A percentile compares a stretch with the other conserved stretches of the same genome.
These are phyloP conservation scores for Orestias chungarensis DNA, from an alignment of 2,797 vertebrate species.

Conservation along the genomic window DNA sequence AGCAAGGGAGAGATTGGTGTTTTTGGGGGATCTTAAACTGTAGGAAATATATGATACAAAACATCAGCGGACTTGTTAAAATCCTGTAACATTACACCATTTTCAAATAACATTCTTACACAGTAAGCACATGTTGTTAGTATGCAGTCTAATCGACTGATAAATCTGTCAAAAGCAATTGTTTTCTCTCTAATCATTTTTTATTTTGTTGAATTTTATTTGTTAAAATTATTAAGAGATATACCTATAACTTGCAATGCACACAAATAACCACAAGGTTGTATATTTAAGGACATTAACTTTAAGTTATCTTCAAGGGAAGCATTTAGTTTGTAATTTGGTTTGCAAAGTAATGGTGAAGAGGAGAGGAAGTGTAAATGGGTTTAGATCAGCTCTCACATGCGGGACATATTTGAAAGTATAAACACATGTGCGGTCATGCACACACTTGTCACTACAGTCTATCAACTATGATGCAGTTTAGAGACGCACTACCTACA, in stretches of 20 bases:
- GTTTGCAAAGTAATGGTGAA: conserved; percentile 8
- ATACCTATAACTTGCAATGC: not conserved
- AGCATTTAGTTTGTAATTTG: conserved; percentile 1
- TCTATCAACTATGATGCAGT: conserved; percentile 36
- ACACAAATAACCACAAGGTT: not conserved
- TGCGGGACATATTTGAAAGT: conserved; percentile 76
- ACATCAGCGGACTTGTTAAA: too few species aligned
- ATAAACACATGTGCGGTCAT: conserved; percentile 66
- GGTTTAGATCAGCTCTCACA: conserved; percentile 67
- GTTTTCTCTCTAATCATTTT: too few species aligned
- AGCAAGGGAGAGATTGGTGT: too few species aligned
- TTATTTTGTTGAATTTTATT: too few species aligned
- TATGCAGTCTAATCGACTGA: too few species aligned
- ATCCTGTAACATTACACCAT: too few species aligned
- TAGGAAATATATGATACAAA: too few species aligned
- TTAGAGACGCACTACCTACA: conserved; percentile 13
- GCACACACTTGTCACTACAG: conserved; percentile 27
- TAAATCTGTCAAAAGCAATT: too few species aligned
- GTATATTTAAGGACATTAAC: not conserved
- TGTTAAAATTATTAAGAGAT: not conserved
- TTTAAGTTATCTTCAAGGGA: not conserved
- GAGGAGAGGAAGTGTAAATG: conserved; percentile 42
- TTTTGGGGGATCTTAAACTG: too few species aligned
- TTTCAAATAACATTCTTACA: too few species aligned
- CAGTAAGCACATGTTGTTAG: too few species aligned